Base-by-base conservation (phyloP, 2,888 invertebrate species). In the Drosophila percnosoma region DNA sequence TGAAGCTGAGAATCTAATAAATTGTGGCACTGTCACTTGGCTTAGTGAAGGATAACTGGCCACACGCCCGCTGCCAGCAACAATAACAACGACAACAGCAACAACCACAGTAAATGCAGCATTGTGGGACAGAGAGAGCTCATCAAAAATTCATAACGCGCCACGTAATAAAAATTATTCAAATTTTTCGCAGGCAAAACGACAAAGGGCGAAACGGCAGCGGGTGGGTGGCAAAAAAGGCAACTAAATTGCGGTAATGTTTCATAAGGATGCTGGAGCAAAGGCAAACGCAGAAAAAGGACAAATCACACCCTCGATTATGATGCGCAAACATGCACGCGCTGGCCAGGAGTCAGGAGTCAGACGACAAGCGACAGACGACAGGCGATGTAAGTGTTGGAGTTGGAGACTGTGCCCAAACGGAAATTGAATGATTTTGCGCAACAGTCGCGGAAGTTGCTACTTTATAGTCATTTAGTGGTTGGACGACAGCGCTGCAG, bases 391-490 rank as follows among this genome's bases (percentile, higher is more conserved):
- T 10, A 49, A 49, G 10, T 49, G 57, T 31, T 21, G 31, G 33
- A 54, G 48, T 61, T 64, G 82, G 61, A 62, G 73, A 73, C 81
- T 87, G 83, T 82, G 90, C 69, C 78, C 73, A 65, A 87, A 78
- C 92, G 91, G 91, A 91, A 91, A 91, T 91, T 91, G 91, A 91
- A 91, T 91, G 90, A 91, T 91, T 91, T 91, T 91, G 91, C 91
- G 91, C 91, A 91, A 91, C 87, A 88, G 89, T 82, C 85, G 83
- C 91, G 91, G 92, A 91, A 91, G 91, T 90, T 87, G 83, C 90
- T 90, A 87, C 89, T 91, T 91, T 91, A 91, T 89, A 91, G 90
- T 90, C 91, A 91, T 91, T 91, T 91, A 91, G 91, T 91, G 91
- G 92, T 91, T 91, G 91, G 84, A 78, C 87, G 73, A 74, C 66